Evolutionary conservation across 1,140 invertebrate genomes (phyloP).

Genomic region (Polypedilum pembai): DNA sequence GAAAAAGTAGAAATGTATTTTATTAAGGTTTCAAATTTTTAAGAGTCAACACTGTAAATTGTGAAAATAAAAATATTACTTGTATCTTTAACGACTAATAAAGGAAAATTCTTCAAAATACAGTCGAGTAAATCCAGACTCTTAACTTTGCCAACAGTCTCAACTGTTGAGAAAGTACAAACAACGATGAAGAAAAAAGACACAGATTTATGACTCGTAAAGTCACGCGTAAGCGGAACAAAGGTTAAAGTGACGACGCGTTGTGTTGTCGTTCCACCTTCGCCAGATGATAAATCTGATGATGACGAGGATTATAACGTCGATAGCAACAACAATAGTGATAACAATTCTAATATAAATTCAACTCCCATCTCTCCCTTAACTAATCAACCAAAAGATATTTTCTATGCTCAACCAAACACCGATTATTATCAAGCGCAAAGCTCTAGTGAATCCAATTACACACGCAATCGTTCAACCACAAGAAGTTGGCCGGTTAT

Average conservation of each 20-base stretch:
- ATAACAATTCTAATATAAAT: background rate
- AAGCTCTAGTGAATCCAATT: slow-evolving; percentile 29
- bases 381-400: slow-evolving; percentile 29
- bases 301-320: background rate
- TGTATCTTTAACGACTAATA: background rate
- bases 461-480: slow-evolving; percentile 41
- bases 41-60: no score
- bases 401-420: background rate
- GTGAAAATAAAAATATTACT: background rate
- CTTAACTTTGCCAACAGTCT: background rate
- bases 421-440: background rate
- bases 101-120: background rate
- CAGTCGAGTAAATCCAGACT: background rate
- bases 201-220: slow-evolving; percentile 44
- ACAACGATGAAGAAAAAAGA: slow-evolving; percentile 41
- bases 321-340: slow-evolving; percentile 23
- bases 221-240: slow-evolving; percentile 38
- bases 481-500: slow-evolving; percentile 43
- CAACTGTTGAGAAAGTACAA: background rate
- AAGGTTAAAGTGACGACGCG: slow-evolving; percentile 43
- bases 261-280: slow-evolving; percentile 42
- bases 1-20: background rate
- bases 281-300: slow-evolving; percentile 28
- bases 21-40: background rate
- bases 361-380: background rate